phyloP scores from a whole-genome alignment of 2,113 vertebrate genomes.

The Pheucticus melanocephalus region DNA sequence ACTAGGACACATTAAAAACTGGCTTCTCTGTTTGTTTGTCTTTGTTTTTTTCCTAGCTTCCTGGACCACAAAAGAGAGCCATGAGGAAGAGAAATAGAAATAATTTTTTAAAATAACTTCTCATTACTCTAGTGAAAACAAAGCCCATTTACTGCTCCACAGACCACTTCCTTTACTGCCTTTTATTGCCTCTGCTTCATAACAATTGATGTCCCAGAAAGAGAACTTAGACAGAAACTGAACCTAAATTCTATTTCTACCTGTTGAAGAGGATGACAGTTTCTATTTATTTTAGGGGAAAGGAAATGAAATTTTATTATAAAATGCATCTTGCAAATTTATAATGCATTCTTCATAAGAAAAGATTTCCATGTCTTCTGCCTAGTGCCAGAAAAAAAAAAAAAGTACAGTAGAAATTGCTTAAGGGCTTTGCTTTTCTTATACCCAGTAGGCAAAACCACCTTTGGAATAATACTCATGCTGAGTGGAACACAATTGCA shows the following conservation, averaged over 20 bases:
- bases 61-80: not conserved
- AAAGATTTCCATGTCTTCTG: not conserved
- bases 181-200: not conserved
- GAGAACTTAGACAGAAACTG: not conserved
- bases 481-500: not conserved
- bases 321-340: not conserved
- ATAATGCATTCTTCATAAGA: not conserved
- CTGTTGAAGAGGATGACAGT: not conserved
- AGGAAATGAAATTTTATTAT: not conserved
- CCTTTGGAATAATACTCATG: not conserved
- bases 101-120: not conserved
- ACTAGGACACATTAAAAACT: not conserved
- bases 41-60: not conserved
- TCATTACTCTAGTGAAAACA: not conserved
- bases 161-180: not conserved
- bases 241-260: not conserved
- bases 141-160: not conserved
- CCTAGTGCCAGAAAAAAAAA: not conserved
- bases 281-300: not conserved
- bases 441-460: not conserved
- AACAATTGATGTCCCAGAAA: not conserved
- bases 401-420: not conserved
- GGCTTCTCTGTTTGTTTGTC: not conserved
- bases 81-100: not conserved
- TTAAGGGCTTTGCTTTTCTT: not conserved